Percentiles rank a stretch among this genome's conserved stretches.
Conservation (phyloP, 2,888 invertebrate species). For the Ormyrus thymus region DNA sequence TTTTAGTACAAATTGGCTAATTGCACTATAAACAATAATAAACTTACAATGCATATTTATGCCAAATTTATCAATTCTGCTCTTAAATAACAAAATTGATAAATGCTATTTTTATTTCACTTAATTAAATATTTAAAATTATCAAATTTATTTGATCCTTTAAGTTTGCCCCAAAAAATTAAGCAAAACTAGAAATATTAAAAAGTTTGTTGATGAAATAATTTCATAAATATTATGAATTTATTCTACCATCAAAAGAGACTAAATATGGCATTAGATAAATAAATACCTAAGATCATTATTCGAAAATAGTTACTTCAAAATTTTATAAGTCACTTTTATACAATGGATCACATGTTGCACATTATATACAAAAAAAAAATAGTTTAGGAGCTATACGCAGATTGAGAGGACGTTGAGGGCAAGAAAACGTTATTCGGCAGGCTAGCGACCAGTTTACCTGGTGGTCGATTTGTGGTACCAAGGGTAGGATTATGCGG, state of each 20-base stretch:
- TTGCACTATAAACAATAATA: slow-evolving; percentile 33
- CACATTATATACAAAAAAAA: slow-evolving; percentile 56
- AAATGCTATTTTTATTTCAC: not conserved
- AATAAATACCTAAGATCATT: slow-evolving; percentile 18
- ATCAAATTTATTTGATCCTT: slow-evolving; percentile 4
- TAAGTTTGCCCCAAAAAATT: not conserved
- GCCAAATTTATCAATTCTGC: not conserved
- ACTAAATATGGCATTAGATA: slow-evolving; percentile 33
- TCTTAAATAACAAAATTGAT: slow-evolving; percentile 11
- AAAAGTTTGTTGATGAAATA: slow-evolving; percentile 18
- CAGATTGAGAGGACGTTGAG: slow-evolving; percentile 69
- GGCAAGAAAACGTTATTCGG: slow-evolving; percentile 68
- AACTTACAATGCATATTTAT: slow-evolving; percentile 12
- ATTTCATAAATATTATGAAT: slow-evolving; percentile 29
- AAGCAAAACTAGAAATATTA: slow-evolving; percentile 9
- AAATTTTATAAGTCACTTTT: slow-evolving; percentile 17
- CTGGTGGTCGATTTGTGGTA: slow-evolving; percentile 70
- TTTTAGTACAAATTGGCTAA: slow-evolving; percentile 28
- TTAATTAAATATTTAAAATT: slow-evolving; percentile 2
- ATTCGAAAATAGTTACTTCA: slow-evolving; percentile 38
- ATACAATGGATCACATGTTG: slow-evolving; percentile 39
- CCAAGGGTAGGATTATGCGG: slow-evolving; percentile 70
- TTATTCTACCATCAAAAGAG: slow-evolving; percentile 17
- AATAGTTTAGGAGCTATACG: slow-evolving; percentile 65
- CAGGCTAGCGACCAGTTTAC: slow-evolving; percentile 68